Percentiles rank a stretch among this genome's conserved stretches.
phyloP scores from a whole-genome alignment of 1,140 invertebrate species.

The Drosophila ohnishii region DNA sequence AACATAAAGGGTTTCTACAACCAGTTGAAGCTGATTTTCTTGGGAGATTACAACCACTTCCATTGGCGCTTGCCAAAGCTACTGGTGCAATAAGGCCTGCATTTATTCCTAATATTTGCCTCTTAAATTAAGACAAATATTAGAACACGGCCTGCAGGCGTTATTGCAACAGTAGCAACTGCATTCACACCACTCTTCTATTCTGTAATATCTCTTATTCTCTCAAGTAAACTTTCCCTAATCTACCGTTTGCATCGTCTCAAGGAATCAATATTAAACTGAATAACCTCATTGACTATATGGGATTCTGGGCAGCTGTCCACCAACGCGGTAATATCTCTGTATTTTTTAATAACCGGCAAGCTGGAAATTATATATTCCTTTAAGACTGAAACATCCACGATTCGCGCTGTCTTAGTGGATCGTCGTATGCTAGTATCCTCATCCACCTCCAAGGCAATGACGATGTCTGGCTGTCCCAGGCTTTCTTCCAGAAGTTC shows the following conservation, averaged over 20 bases:
- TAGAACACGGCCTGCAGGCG: not conserved
- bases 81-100: not conserved
- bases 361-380: not conserved
- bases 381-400: not conserved
- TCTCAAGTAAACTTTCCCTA: too few relatives aligned
- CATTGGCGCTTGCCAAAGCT: not conserved
- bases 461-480: slow-evolving; percentile 37
- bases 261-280: slow-evolving; percentile 20
- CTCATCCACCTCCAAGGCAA: slow-evolving; percentile 24
- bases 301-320: slow-evolving; percentile 17
- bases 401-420: accelerated
- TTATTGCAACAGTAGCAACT: not conserved
- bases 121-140: not conserved
- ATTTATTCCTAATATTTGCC: not conserved
- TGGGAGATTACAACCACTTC: not conserved
- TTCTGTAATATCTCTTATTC: too few relatives aligned
- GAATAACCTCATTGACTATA: slow-evolving; percentile 32
- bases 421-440: not conserved
- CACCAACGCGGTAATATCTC: slow-evolving; percentile 9
- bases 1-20: too few relatives aligned
- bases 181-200: not conserved
- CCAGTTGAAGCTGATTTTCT: not conserved
- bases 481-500: slow-evolving; percentile 15
- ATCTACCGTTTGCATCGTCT: too few relatives aligned
- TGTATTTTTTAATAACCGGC: slow-evolving; percentile 29